A percentile compares a stretch with the other conserved stretches of the same genome.
These are phyloP conservation scores for Paramacrobiotus metropolitanus DNA, from an alignment of 1,140 invertebrate species.

Conservation along the genomic window DNA sequence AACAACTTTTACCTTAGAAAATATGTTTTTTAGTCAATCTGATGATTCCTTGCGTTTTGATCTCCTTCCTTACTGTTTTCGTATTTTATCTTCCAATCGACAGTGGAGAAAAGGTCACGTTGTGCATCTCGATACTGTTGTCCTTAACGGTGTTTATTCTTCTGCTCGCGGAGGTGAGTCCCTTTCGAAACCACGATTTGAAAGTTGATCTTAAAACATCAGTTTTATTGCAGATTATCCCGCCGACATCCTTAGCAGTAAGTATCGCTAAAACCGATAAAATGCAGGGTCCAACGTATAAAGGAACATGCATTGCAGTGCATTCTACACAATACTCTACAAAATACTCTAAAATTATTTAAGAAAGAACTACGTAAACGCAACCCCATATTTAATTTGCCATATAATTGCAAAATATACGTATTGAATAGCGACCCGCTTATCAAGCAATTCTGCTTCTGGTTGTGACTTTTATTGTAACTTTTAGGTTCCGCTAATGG, in stretches of 20 bases:
- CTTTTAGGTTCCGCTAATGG: slow-evolving; percentile 44
- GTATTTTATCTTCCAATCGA: slow-evolving; percentile 96
- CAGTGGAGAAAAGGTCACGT: slow-evolving; percentile 89
- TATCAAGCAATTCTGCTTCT: too few relatives aligned
- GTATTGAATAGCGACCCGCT: too few relatives aligned
- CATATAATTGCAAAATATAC: too few relatives aligned
- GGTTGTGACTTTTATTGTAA: background rate
- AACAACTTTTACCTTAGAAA: background rate
- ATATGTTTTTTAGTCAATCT: slow-evolving; percentile 10
- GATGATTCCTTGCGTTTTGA: slow-evolving; percentile 17
- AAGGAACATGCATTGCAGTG: too few relatives aligned
- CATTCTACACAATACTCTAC: too few relatives aligned
- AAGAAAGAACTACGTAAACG: too few relatives aligned
- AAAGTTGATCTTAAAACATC: slow-evolving; percentile 10
- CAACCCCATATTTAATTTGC: too few relatives aligned
- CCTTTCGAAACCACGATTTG: background rate
- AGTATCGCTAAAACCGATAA: too few relatives aligned
- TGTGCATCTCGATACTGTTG: slow-evolving; percentile 92
- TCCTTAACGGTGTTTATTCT: slow-evolving; percentile 99
- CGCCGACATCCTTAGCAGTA: slow-evolving; percentile 82
- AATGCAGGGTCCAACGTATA: too few relatives aligned
- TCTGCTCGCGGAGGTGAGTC: slow-evolving; percentile 52
- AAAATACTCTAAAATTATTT: too few relatives aligned
- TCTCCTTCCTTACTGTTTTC: slow-evolving; percentile 28
- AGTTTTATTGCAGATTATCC: slow-evolving; percentile 47